A percentile compares a stretch with the other conserved stretches of the same genome.
These are phyloP conservation scores for Enchytraeus crypticus DNA, from an alignment of 2,888 invertebrate genomes.

Conservation along the genomic window DNA sequence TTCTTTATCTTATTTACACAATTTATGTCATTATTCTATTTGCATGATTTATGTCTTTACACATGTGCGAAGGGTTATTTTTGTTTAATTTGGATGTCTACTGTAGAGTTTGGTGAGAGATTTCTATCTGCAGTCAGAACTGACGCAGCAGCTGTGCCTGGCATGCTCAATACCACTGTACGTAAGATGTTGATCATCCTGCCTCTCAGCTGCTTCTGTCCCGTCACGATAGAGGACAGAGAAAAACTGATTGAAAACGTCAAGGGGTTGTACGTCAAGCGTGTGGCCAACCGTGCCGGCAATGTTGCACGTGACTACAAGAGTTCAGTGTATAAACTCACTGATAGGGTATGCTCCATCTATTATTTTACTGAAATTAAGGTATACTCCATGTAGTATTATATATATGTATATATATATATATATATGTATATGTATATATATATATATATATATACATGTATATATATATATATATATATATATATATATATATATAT, in stretches of 20 bases:
- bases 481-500: too few species aligned
- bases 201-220: constrained; percentile 7
- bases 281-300: constrained; percentile 8
- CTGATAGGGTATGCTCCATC: too few species aligned
- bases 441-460: too few species aligned
- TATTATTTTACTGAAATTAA: too few species aligned
- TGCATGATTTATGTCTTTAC: too few species aligned
- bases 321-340: constrained; percentile 10
- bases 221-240: background rate
- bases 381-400: too few species aligned
- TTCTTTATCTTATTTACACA: too few species aligned
- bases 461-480: too few species aligned
- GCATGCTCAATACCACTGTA: background rate
- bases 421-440: background rate
- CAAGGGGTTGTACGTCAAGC: constrained; percentile 6
- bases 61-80: too few species aligned
- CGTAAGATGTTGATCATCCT: constrained; percentile 11
- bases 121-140: background rate
- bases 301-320: constrained; percentile 9
- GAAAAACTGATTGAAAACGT: background rate
- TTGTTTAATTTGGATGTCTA: too few species aligned
- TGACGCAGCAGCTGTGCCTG: background rate
- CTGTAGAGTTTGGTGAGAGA: background rate
- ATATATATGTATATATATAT: background rate
- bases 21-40: too few species aligned